Evolutionary conservation across 2,888 invertebrate species (phyloP).

Genomic region (Nomada fucata): DNA sequence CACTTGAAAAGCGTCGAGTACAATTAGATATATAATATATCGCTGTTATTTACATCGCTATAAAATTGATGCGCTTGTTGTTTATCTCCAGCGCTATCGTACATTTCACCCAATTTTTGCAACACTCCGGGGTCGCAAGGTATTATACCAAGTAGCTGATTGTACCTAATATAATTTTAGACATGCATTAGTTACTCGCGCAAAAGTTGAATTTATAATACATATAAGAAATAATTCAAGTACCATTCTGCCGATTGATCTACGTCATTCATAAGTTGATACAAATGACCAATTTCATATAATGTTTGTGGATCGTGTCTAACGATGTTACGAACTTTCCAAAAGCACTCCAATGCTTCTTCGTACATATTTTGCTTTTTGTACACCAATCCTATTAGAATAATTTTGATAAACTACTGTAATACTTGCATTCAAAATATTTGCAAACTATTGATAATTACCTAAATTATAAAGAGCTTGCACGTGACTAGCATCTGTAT

Average conservation of each 20-base stretch:
- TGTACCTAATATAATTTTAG: constrained; percentile 85
- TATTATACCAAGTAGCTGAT: constrained; percentile 92
- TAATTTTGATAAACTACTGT: background rate
- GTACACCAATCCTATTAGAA: constrained; percentile 87
- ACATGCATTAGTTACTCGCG: background rate
- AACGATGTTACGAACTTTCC: constrained; percentile 90
- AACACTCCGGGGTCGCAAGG: constrained; percentile 96
- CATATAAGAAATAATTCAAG: constrained; percentile 4
- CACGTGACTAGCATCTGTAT: constrained; percentile 92
- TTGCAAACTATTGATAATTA: constrained; percentile 69
- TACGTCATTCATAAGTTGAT: constrained; percentile 88
- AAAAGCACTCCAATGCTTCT: constrained; percentile 91
- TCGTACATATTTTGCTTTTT: constrained; percentile 89
- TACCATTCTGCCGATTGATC: constrained; percentile 89
- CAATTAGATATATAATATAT: background rate
- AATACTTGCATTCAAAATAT: background rate
- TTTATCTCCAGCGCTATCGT: constrained; percentile 95
- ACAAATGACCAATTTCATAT: constrained; percentile 91
- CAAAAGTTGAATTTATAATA: constrained; percentile 11
- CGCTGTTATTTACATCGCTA: constrained; percentile 87
- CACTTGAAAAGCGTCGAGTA: background rate
- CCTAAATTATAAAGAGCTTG: constrained; percentile 94
- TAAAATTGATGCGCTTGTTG: constrained; percentile 94
- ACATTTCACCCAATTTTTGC: constrained; percentile 95
- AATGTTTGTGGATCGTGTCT: constrained; percentile 90